A percentile compares a stretch with the other conserved stretches of the same genome.
These are phyloP conservation scores for Kryptolebias marmoratus DNA, from an alignment of 2,113 vertebrate species.

Conservation along the genomic window DNA sequence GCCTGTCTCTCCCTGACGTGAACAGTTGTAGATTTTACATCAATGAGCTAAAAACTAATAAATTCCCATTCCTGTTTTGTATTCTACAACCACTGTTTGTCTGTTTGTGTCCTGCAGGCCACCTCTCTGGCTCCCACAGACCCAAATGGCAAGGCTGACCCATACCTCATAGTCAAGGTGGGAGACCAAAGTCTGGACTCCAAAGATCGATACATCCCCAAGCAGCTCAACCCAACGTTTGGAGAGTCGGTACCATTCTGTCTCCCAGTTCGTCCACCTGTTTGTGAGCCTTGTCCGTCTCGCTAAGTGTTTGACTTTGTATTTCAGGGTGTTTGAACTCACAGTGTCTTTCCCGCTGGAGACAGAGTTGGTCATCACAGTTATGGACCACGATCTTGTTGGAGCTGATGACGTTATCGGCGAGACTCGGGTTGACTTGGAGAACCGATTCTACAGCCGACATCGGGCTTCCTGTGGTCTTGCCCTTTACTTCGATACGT, in stretches of 20 bases:
- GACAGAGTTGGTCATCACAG: conserved; percentile 84
- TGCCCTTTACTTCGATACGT: conserved; percentile 87
- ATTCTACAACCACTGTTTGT: background rate
- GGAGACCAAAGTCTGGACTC: conserved; percentile 83
- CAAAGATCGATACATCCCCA: conserved; percentile 91
- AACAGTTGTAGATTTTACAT: background rate
- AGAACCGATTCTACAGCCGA: conserved; percentile 93
- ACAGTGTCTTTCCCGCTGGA: conserved; percentile 89
- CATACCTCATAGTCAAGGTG: conserved; percentile 87
- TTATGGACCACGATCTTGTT: conserved; percentile 91
- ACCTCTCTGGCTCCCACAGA: conserved; percentile 89
- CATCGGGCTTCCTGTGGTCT: conserved; percentile 89
- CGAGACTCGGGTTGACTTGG: conserved; percentile 90
- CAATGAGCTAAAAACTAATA: background rate
- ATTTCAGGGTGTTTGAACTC: conserved; percentile 88
- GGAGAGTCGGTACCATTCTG: conserved; percentile 86
- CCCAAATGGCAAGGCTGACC: conserved; percentile 92
- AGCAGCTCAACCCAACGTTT: conserved; percentile 93
- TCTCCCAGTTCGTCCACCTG: background rate
- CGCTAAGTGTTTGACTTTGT: conserved; percentile 3
- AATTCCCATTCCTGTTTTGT: background rate
- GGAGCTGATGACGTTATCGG: conserved; percentile 92
- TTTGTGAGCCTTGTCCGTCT: background rate
- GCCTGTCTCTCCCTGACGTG: background rate
- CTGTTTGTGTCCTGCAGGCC: conserved; percentile 78